Evolutionary conservation across 2,888 invertebrate genomes (phyloP).

Genomic region (Spilarctia lutea): DNA sequence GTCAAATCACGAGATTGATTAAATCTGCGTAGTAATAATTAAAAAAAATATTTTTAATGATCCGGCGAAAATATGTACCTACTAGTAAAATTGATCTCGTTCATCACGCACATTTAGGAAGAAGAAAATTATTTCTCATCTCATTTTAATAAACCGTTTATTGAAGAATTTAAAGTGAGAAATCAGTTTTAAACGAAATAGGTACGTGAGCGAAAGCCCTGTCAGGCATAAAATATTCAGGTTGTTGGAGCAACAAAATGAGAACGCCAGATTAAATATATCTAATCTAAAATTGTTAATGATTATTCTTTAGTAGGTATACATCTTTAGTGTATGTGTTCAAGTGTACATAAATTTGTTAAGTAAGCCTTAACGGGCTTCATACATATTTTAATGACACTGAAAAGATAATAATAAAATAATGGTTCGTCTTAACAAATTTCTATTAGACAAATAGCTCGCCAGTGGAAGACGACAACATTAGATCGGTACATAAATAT

Average conservation of each 20-base stretch:
- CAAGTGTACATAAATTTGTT: not conserved
- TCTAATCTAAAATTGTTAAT: not conserved
- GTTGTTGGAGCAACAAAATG: not conserved
- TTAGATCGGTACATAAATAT: not conserved
- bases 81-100: not conserved
- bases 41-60: not conserved
- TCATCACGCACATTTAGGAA: not conserved
- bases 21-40: not conserved
- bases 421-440: not conserved
- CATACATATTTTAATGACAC: not conserved
- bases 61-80: not conserved
- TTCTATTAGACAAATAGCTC: not conserved
- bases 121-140: too few relatives aligned
- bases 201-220: not conserved
- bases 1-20: slow-evolving; percentile 15
- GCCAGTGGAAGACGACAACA: not conserved
- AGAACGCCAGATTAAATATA: not conserved
- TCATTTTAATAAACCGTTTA: too few relatives aligned
- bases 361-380: not conserved
- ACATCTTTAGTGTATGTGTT: too few relatives aligned
- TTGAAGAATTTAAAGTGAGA: not conserved
- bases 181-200: not conserved
- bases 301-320: not conserved
- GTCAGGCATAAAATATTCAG: not conserved
- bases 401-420: not conserved